Evolutionary conservation across 2,113 vertebrate species (phyloP), one percentile per base, ranked within the genome.

Genomic region (Xerus inauris): DNA sequence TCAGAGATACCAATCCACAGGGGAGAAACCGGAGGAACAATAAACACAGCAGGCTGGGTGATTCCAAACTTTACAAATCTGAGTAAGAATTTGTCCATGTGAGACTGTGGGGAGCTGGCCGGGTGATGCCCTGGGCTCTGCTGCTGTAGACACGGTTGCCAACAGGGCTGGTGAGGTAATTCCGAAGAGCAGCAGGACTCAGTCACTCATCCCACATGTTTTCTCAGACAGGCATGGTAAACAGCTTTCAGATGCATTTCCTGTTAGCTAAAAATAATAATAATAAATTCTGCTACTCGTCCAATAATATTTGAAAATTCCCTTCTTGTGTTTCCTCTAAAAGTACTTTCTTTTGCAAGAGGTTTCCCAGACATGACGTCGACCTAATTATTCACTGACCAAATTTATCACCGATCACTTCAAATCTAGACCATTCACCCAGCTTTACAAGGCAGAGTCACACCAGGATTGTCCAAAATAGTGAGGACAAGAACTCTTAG

Each of bases 301-400:
- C 89, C 93, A 92, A 57, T 47, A n/a, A 30, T 62, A 77, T 91
- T 92, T 90, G 81, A 93, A 93, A 97, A 92, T 93, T 97, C 84
- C 77, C 90, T 92, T 96, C 95, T 65, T 93, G 71, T 64, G 24
- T 87, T 97, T 95, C 84, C n/a, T 95, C 73, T 75, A 65, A 94
- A 94, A 97, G 49, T 24, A 81, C 80, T 96, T 93, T 94, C 81
- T 91, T 96, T 97, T 93, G 84, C 71, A 95, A 97, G 92, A 96
- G 77, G 42, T 93, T 97, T 96, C 76, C 93, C 8, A 45, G 85
- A 95, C 72, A 65, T 94, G 95, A 86, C 77, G 86, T 95, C 96
- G 97, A 71, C 35, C 71, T 89, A 72, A 93, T 94, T 97, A 94
- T 96, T 59, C 64, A 71, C 92, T 94, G 38, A 81, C 83, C n/a